Evolutionary conservation across 2,113 vertebrate genomes (phyloP).

Genomic region (Brachypteracias leptosomus): DNA sequence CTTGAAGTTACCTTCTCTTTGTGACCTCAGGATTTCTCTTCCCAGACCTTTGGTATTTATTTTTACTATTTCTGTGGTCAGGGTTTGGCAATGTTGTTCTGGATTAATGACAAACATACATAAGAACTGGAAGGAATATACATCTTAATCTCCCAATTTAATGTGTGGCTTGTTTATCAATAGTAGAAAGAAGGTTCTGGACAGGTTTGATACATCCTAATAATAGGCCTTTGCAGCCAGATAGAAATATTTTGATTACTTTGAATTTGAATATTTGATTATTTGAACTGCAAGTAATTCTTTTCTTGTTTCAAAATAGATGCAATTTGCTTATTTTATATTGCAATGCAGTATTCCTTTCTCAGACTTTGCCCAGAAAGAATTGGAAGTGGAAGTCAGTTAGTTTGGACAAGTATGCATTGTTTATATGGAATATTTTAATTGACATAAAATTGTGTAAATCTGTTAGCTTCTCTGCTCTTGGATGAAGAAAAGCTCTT

Average conservation of each 20-base stretch:
- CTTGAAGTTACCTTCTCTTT: conserved; percentile 65
- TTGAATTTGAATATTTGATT: too few species aligned
- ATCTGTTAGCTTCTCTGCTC: conserved; percentile 25
- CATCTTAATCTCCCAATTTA: conserved; percentile 1
- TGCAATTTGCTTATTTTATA: conserved; percentile 51
- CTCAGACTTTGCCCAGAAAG: conserved; percentile 6
- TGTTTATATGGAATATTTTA: conserved; percentile 62
- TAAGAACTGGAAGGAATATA: conserved; percentile 25
- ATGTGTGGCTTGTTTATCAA: conserved; percentile 43
- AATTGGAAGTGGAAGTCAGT: conserved; percentile 41
- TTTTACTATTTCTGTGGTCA: conserved; percentile 51
- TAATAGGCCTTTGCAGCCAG: conserved; percentile 23
- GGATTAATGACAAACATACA: conserved; percentile 46
- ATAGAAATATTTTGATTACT: conserved; percentile 4
- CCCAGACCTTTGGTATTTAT: conserved; percentile 59
- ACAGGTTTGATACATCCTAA: conserved; percentile 33
- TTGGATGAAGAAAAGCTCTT: conserved; percentile 43
- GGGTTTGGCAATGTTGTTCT: conserved; percentile 39
- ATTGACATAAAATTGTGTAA: conserved; percentile 48
- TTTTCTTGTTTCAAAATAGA: conserved; percentile 38
- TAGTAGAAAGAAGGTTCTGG: conserved; percentile 46
- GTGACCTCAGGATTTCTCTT: conserved; percentile 64
- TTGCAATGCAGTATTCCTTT: conserved; percentile 28
- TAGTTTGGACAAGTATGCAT: conserved; percentile 31
- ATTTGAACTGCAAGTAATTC: neutral